Conservation (phyloP, 2,113 vertebrate genomes). For the Mugil cephalus region DNA sequence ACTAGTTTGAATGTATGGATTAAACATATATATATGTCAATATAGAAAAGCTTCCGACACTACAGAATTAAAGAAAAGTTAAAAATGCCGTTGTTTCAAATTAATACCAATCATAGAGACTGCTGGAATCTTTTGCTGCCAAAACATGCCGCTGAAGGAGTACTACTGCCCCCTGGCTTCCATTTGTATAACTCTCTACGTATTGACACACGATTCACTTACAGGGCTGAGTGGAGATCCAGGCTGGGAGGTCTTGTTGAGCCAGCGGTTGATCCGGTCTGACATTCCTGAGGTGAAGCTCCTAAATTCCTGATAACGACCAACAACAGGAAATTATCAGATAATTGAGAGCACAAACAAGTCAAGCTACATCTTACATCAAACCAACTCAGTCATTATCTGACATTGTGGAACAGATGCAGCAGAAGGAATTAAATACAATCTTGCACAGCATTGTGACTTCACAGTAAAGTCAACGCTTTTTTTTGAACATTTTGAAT, state of each 20-base stretch:
- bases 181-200: not conserved
- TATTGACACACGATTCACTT: slow-evolving; percentile 6
- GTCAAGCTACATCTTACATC: too few species aligned
- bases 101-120: not conserved
- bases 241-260: slow-evolving; percentile 81
- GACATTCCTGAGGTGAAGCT: slow-evolving; percentile 85
- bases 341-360: not conserved
- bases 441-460: too few species aligned
- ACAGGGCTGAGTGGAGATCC: slow-evolving; percentile 64
- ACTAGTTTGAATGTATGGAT: too few species aligned
- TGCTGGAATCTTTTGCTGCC: not conserved
- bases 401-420: too few species aligned
- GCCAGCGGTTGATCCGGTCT: slow-evolving; percentile 89
- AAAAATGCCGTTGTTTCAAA: not conserved
- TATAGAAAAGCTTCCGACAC: too few species aligned
- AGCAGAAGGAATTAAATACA: too few species aligned
- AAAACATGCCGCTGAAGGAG: slow-evolving; percentile 8
- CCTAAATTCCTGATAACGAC: slow-evolving; percentile 79
- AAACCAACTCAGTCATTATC: too few species aligned
- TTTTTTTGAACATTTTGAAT: too few species aligned
- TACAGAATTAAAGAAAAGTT: not conserved
- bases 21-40: too few species aligned
- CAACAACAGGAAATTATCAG: not conserved
- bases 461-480: too few species aligned
- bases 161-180: slow-evolving; percentile 63